Conservation (phyloP, 1,140 invertebrate species). For the Euborellia annulipes region DNA sequence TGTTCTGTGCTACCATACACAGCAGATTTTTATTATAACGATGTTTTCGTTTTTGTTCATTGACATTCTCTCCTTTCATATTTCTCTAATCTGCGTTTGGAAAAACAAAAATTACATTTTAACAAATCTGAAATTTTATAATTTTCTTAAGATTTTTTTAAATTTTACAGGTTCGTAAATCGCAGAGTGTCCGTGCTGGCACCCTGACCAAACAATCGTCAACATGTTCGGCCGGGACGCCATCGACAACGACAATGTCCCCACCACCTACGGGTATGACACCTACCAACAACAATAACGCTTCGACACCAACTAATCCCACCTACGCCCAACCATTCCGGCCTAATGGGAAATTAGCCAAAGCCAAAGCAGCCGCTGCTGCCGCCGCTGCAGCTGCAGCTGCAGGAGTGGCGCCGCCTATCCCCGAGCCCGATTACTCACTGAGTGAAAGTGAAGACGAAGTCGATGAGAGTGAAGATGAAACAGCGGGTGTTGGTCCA, state of each 20-base stretch:
- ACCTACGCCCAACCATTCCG: constrained; percentile 14
- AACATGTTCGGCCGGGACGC: not conserved
- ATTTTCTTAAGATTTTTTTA: constrained; percentile 2
- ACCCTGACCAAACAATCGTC: constrained; percentile 15
- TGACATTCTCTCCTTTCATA: too few relatives aligned
- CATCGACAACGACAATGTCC: not conserved
- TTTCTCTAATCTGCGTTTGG: too few relatives aligned
- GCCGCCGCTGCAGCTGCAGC: not conserved
- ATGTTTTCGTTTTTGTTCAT: too few relatives aligned
- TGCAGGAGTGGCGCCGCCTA: constrained; percentile 29
- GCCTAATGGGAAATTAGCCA: not conserved
- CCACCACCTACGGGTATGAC: too few relatives aligned
- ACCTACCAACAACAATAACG: constrained; percentile 2
- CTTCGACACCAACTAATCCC: not conserved
- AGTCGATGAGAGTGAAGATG: constrained; percentile 19
- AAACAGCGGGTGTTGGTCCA: constrained; percentile 17
- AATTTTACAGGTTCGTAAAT: constrained; percentile 40
- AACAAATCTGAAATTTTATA: too few relatives aligned
- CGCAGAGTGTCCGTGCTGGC: constrained; percentile 40
- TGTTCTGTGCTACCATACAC: too few relatives aligned
- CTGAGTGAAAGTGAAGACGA: constrained; percentile 48
- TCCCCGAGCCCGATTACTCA: constrained; percentile 81
- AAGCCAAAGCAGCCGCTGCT: not conserved
- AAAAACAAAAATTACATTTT: too few relatives aligned
- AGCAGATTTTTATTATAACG: too few relatives aligned